Conservation (phyloP, 2,797 vertebrate genomes). For the Peromyscus eremicus region DNA sequence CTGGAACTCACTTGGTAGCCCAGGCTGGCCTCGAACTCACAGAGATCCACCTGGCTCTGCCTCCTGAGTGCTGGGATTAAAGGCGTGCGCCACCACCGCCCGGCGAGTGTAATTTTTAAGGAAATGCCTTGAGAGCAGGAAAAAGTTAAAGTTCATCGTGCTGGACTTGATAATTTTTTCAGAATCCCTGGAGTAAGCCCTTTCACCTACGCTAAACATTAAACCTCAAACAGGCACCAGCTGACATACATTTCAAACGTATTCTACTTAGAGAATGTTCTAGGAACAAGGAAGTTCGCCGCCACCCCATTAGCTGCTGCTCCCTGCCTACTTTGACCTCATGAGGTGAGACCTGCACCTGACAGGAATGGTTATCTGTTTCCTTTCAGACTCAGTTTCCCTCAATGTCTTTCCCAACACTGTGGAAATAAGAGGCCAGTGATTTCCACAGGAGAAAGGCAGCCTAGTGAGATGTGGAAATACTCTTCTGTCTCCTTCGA, state of each 20-base stretch:
- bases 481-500: background rate
- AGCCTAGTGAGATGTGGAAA: background rate
- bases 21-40: too few species aligned
- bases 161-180: slow-evolving; percentile 54
- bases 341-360: slow-evolving; percentile 37
- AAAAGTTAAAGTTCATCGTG: slow-evolving; percentile 49
- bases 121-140: background rate
- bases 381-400: slow-evolving; percentile 70
- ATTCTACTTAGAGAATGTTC: slow-evolving; percentile 26
- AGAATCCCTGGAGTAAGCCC: slow-evolving; percentile 40
- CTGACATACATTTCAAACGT: background rate
- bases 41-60: too few species aligned
- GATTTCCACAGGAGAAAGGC: slow-evolving; percentile 10
- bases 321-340: slow-evolving; percentile 2
- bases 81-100: too few species aligned
- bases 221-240: slow-evolving; percentile 16
- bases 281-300: background rate
- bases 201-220: slow-evolving; percentile 55
- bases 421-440: slow-evolving; percentile 34
- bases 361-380: slow-evolving; percentile 59
- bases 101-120: slow-evolving; percentile 55
- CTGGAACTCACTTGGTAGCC: too few species aligned
- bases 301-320: background rate
- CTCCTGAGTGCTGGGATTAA: too few species aligned
- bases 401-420: slow-evolving; percentile 39